Base-by-base conservation (phyloP, 2,888 invertebrate genomes). In the Leistus spinibarbis region DNA sequence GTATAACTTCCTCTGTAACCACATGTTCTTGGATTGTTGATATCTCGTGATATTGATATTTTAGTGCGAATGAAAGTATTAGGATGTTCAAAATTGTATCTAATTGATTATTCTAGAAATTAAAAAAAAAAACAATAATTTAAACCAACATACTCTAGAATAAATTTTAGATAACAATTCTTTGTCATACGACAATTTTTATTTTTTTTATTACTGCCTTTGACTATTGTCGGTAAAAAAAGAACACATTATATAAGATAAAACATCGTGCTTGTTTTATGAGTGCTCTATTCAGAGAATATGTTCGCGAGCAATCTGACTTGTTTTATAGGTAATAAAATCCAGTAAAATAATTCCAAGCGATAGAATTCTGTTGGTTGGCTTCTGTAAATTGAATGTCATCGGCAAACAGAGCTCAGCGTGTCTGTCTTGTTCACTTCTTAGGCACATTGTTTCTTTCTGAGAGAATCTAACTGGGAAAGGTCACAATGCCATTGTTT, bases 301-400 rank as follows among this genome's bases (percentile, higher is more conserved):
- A 69, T 69, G 69, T 69, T 69, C 60, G 57, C 53, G 62, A 63
- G 54, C 70, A 70, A 63, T 53, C 70, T 63, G 62, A 9, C 57
- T 23, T 40, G 62, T 62, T 70, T 70, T 70, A 70, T 70, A 53
- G 63, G 16, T 63, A 70, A 70, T 70, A 70, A 70, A 70, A 62
- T n/a, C 3, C 16, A 20, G 17, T 62, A 24, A 4, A 24, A 40
- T 40, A 40, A 40, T 40, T 40, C 40, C 40, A 13, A 40, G 40
- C 40, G 13, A 40, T 40, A 40, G 40, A 40, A 40, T 40, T 40
- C 40, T 57, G 16, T 24, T 68, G n/a, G 17, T 13, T 57, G 57
- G 20, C 68, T 68, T 22, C 68, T 68, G 56, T 56, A 20, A n/a
- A 54, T 10, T 56, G 24, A 68, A 68, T 68, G 68, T 68, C 68